A percentile compares a stretch with the other conserved stretches of the same genome.
phyloP scores from a whole-genome alignment of 92 coral and sea anemone genomes.

The Porites divaricata region DNA sequence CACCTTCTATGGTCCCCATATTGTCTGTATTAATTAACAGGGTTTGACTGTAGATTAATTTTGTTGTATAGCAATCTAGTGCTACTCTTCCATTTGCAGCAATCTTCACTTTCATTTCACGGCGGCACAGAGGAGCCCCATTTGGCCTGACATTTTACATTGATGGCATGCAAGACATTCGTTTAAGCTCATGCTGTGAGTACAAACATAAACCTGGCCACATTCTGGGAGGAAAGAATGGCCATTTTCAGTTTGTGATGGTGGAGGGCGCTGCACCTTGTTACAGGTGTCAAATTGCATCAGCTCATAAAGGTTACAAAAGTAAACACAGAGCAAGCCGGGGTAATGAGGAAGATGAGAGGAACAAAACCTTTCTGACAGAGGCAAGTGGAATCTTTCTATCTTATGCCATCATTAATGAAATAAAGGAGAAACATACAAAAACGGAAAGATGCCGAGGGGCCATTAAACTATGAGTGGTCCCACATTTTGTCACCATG shows the following conservation, averaged over 20 bases:
- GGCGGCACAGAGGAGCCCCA: slow-evolving; percentile 97
- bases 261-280: slow-evolving; percentile 99
- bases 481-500: too few species aligned
- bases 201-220: slow-evolving; percentile 98
- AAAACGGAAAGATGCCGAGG: too few species aligned
- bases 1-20: too few species aligned
- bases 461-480: too few species aligned
- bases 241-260: slow-evolving; percentile 96
- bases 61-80: too few species aligned
- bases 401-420: too few species aligned
- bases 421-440: too few species aligned
- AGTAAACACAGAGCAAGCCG: slow-evolving; percentile 34
- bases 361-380: slow-evolving; percentile 68
- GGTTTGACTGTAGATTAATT: too few species aligned
- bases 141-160: slow-evolving; percentile 98
- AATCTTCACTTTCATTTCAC: slow-evolving; percentile 93
- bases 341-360: slow-evolving; percentile 43
- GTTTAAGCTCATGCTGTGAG: slow-evolving; percentile 96
- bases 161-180: slow-evolving; percentile 96
- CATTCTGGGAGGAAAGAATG: slow-evolving; percentile 92
- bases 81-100: slow-evolving; percentile 47
- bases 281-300: slow-evolving; percentile 90
- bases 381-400: slow-evolving; percentile 47
- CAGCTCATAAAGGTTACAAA: slow-evolving; percentile 52
- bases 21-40: too few species aligned